Base-by-base conservation (phyloP, 2,113 vertebrate species). In the Centropristis striata region DNA sequence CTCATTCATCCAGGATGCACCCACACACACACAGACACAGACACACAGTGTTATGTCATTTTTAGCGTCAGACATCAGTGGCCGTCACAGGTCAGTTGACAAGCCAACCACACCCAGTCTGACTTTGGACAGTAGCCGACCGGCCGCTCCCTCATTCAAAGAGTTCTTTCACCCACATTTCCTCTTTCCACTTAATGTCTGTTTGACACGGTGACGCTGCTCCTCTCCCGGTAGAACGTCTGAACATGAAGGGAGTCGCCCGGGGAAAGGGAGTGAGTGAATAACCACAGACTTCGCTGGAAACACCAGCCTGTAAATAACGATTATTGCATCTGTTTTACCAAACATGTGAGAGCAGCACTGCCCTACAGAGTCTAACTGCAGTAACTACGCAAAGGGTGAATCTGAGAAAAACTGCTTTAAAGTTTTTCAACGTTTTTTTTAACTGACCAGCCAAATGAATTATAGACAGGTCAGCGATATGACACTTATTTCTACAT, bases 291-390 rank as follows among this genome's bases (percentile, higher is more conserved):
- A 16, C 78, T 72, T 46, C 8, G 3, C 14, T 7, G 46, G 53
- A 72, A 49, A 76, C 41, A 67, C 4, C 3, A 57, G 63, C 20
- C 67, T 78, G 49, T 65, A 86, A 89, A 75, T 78, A 73, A 70
- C 69, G 47, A 10, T 64, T n/a, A 82, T 80, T 64, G 7, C 21
- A 81, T 88, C 39, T 54, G 70, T 59, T 86, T 85, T 49, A 79
- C 27, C 4, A 59, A 67, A 66, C 41, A 37, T 61, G 21, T 58
- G 32, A 66, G 25, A 66, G 42, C 42, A 16, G 37, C 58, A n/a
- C 8, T 72, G 51, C 20, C 16, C 66, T 59, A 68, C 59, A n/a
- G n/a, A 61, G 28, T 46, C 55, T 1, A 27, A 18, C 36, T 77
- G 41, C 54, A 80, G 41, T n/a, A n/a, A n/a, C n/a, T n/a, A n/a